Base-by-base conservation (phyloP, 1,140 invertebrate genomes). In the Drosophila ogumai region DNA sequence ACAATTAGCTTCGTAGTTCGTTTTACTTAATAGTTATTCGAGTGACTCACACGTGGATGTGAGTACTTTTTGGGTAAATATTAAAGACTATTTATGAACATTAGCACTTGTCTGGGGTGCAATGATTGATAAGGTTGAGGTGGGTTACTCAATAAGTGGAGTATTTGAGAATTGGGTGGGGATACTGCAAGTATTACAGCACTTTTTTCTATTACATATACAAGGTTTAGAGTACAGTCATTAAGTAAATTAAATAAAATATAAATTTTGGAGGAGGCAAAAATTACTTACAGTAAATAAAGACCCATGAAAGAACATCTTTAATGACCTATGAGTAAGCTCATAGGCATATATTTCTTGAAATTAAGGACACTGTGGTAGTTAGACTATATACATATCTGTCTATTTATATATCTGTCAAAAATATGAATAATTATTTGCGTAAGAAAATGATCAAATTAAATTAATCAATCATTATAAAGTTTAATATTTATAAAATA, bases 11-110 rank as follows among this genome's bases (percentile, higher is more conserved):
- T 25, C 25, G 34, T 69, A 49, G 60, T 52, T 64, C 13, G 38
- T 44, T 32, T 47, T 47, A 63, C 43, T 64, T 49, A 73, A 73
- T 63, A 55, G 58, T 46, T 0, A 15, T 6, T 13, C 10, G 13
- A 22, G 46, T 72, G 65, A 72, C 68, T 71, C 65, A 72, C 34
- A 15, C 7, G 34, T 28, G 13, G 6, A 43, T 54, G 40, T n/a
- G 17, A 43, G 34, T 43, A 49, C 22, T 56, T 43, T 31, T 31
- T 17, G 13, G 19, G 25, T 46, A 19, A 36, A 50, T 25, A 64
- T 28, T 31, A 17, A 9, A 7, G 12, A 22, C 13, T 64, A 34
- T 55, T 55, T 55, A 55, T 38, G 52, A 28, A 25, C n/a, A 32
- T 13, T 9, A 10, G 13, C n/a, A 50, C 38, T 75, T 73, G 22